Base-by-base conservation (phyloP, 2,888 invertebrate species). In the Fragum fragum region DNA sequence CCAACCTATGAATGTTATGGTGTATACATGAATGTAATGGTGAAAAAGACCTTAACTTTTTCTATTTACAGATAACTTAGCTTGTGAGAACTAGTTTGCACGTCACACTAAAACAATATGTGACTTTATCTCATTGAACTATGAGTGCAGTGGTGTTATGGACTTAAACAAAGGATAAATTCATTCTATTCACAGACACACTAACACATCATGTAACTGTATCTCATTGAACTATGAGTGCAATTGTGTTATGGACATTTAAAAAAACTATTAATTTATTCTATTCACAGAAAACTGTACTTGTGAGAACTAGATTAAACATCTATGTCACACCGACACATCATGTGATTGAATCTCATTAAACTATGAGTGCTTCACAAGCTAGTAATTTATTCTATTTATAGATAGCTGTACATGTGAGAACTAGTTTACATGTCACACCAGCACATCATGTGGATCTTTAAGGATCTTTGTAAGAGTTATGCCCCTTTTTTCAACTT, bases 321-420 rank as follows among this genome's bases (percentile, higher is more conserved):
- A n/a, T n/a, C n/a, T 69, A n/a, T 77, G 71, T 32, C 66, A 66
- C n/a, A 66, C 63, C n/a, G 55, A 71, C 6, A 63, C 53, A 11
- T 36, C 72, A 5, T 76, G 79, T 16, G 39, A 79, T 11, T 83
- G 82, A 70, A 79, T 83, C 18, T 61, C 71, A 1, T 29, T 61
- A 0, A 47, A 61, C 52, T 75, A 69, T 32, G 69, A 70, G 21
- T 83, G 82, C n/a, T n/a, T 73, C 75, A 83, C 21, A 69, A 69
- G 7, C 47, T 47, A 47, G 2, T 9, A 39, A 9, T 6, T 6
- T 47, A 47, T 73, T 21, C 39, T 14, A 21, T 72, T 57, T 57
- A 5, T 36, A 69, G 59, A 68, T 57, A 68, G 42, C 47, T 76
- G 76, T 42, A 69, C 69, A 1, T 76, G 21, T 75, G 76, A 69